Conservation (phyloP, 2,797 vertebrate species). For the Rhinella marina region DNA sequence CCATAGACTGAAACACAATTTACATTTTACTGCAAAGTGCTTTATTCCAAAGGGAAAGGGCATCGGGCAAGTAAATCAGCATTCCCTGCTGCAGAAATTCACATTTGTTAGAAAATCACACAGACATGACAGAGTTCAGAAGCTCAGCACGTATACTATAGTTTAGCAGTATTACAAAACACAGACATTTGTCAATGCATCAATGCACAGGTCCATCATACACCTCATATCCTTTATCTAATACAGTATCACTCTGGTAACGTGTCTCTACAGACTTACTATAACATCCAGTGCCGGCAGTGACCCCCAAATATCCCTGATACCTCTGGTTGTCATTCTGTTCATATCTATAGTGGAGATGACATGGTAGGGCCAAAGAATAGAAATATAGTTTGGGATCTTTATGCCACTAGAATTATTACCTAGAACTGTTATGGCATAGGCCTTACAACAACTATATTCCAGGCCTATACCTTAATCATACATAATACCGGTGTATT, state of each 20-base stretch:
- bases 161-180: slow-evolving; percentile 49
- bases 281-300: neutral
- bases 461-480: no score
- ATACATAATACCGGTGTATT: neutral
- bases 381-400: neutral
- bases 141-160: slow-evolving; percentile 44
- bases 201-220: neutral
- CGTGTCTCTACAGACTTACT: slow-evolving; percentile 15
- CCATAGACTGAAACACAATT: neutral
- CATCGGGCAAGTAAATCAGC: slow-evolving; percentile 28
- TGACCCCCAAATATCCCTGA: neutral
- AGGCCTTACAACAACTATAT: neutral
- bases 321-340: neutral
- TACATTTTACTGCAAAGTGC: slow-evolving; percentile 57
- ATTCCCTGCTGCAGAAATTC: slow-evolving; percentile 39
- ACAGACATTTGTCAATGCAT: slow-evolving; percentile 16
- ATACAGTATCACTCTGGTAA: neutral
- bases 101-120: slow-evolving; percentile 61
- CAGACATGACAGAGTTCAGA: slow-evolving; percentile 43
- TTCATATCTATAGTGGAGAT: neutral
- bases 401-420: neutral
- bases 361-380: neutral
- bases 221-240: neutral
- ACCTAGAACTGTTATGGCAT: neutral
- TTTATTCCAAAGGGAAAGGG: slow-evolving; percentile 46